phyloP scores from a whole-genome alignment of 2,888 invertebrate genomes.

The Acanthosepion pharaonis region DNA sequence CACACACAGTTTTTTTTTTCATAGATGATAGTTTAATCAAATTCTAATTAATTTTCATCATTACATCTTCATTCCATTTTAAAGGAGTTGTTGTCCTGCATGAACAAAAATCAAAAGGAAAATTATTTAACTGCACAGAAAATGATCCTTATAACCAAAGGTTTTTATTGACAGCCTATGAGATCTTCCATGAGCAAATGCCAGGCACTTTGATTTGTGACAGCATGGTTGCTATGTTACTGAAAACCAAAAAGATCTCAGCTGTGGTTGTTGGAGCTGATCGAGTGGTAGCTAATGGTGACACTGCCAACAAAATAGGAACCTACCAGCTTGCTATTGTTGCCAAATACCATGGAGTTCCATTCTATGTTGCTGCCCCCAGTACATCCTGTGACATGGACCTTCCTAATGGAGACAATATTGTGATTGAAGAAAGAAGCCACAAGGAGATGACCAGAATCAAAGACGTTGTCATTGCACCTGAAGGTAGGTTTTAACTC shows the following conservation, averaged over 20 bases:
- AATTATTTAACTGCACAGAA: constrained; percentile 97
- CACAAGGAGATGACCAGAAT: constrained; percentile 92
- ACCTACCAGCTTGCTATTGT: constrained; percentile 86
- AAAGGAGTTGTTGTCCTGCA: constrained; percentile 87
- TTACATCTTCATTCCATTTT: constrained; percentile 36
- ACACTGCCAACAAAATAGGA: constrained; percentile 99
- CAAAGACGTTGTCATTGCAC: constrained; percentile 89
- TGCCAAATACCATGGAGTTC: constrained; percentile 91
- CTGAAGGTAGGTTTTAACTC: constrained; percentile 80
- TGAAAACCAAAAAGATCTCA: constrained; percentile 87
- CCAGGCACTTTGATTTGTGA: constrained; percentile 95
- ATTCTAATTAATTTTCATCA: not conserved
- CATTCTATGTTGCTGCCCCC: constrained; percentile 96
- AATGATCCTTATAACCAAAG: constrained; percentile 97
- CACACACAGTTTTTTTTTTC: no score
- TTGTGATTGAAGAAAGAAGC: constrained; percentile 94
- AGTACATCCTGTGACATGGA: constrained; percentile 89
- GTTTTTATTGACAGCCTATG: constrained; percentile 93
- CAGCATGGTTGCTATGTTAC: constrained; percentile 93
- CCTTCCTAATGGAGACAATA: constrained; percentile 86
- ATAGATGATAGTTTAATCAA: no score
- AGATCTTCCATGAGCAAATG: constrained; percentile 86
- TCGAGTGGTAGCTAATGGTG: constrained; percentile 95
- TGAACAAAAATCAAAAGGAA: no score
- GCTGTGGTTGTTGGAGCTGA: constrained; percentile 99